phyloP scores from a whole-genome alignment of 2,888 invertebrate species.

The Cyaniris semiargus region DNA sequence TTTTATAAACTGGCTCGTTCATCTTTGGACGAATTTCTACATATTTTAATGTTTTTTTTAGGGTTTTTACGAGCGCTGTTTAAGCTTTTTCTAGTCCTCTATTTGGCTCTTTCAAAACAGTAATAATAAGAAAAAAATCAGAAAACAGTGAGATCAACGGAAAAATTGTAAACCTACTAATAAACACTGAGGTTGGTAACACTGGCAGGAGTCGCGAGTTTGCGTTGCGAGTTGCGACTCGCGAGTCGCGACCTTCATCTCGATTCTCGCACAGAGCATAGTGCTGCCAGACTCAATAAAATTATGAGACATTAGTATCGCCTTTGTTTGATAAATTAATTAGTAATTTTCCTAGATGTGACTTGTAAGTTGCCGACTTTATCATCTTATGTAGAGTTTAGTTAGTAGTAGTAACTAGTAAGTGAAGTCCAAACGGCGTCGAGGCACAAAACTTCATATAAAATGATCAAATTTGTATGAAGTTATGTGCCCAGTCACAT shows the following conservation, averaged over 20 bases:
- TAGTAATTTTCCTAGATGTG: conserved; percentile 7
- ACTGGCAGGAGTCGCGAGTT: neutral
- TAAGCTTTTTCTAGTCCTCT: too few species aligned
- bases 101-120: too few species aligned
- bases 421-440: neutral
- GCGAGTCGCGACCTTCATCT: conserved; percentile 28
- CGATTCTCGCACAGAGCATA: conserved; percentile 25
- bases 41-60: too few species aligned
- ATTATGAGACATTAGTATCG: conserved; percentile 15
- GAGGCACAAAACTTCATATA: neutral
- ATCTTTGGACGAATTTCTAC: too few species aligned
- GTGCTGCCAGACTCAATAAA: conserved; percentile 23
- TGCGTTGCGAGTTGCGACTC: neutral
- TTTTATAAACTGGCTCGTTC: too few species aligned
- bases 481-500: neutral
- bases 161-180: neutral
- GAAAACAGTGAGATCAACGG: neutral
- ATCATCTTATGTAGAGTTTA: neutral
- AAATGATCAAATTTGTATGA: neutral
- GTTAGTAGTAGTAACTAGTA: neutral
- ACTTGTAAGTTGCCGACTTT: neutral
- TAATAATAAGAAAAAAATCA: too few species aligned
- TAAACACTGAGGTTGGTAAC: neutral
- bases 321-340: conserved; percentile 23
- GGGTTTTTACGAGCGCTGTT: too few species aligned